Evolutionary conservation across 2,888 invertebrate species (phyloP).

Genomic region (Dryadula phaetusa): DNA sequence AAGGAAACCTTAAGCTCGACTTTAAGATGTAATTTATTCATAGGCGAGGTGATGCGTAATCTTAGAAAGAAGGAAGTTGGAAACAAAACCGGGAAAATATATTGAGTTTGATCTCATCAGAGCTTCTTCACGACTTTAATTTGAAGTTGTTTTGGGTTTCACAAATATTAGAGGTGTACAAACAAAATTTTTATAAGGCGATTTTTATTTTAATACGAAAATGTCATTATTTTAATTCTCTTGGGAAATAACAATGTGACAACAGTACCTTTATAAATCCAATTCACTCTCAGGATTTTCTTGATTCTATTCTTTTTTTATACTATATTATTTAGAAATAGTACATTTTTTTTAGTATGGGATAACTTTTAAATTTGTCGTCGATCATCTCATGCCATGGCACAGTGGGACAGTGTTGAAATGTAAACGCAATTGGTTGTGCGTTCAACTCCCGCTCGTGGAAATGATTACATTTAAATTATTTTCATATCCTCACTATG

Average conservation of each 20-base stretch:
- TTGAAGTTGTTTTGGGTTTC: not conserved
- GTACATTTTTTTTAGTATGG: not conserved
- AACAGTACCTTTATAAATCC: not conserved
- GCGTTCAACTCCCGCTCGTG: no score
- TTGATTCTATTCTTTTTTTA: not conserved
- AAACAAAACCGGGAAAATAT: conserved; percentile 2
- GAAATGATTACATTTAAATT: no score
- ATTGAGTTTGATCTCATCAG: conserved; percentile 16
- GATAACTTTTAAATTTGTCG: no score
- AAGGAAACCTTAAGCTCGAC: not conserved
- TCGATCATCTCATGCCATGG: no score
- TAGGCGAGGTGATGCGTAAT: conserved; percentile 19
- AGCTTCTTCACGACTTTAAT: conserved; percentile 3
- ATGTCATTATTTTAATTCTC: not conserved
- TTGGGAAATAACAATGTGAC: not conserved
- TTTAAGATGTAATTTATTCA: conserved; percentile 29
- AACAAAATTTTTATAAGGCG: not conserved
- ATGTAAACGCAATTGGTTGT: no score
- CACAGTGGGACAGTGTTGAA: no score
- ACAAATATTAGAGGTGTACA: not conserved
- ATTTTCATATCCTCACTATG: no score
- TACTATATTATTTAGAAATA: not conserved
- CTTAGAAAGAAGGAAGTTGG: not conserved
- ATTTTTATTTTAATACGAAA: not conserved
- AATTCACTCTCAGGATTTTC: not conserved